phyloP scores from a whole-genome alignment of 2,113 vertebrate genomes.

The Microcebus tavaratra region DNA sequence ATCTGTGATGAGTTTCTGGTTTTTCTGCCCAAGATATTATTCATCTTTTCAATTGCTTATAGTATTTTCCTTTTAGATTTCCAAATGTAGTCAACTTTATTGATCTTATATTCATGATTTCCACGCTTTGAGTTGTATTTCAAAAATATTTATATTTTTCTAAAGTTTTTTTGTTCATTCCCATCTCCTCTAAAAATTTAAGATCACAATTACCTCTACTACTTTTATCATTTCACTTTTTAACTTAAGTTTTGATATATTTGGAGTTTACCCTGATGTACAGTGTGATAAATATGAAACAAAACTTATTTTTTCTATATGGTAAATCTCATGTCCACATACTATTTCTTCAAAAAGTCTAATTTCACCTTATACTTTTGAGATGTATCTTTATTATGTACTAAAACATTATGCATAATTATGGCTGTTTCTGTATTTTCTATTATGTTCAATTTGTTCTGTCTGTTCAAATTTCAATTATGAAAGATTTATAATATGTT shows the following conservation, averaged over 20 bases:
- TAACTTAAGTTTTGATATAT: slow-evolving; percentile 7
- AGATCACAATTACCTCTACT: neutral
- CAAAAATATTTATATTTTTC: neutral
- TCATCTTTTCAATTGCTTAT: neutral
- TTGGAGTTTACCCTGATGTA: neutral
- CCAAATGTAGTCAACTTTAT: neutral
- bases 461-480: neutral
- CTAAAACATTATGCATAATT: neutral
- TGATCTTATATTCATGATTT: neutral
- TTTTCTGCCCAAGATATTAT: neutral
- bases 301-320: slow-evolving; percentile 20
- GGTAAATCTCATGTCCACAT: neutral
- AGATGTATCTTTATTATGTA: neutral
- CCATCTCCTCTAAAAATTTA: neutral
- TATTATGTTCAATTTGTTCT: neutral
- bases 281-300: neutral
- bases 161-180: neutral
- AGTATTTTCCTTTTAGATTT: neutral
- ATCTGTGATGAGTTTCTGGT: neutral
- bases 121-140: neutral
- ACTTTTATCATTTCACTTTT: neutral
- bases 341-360: neutral
- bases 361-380: neutral
- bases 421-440: neutral
- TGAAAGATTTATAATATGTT: neutral